Evolutionary conservation across 37 sponge, comb jelly and placozoan species (phyloP), one percentile per base, ranked within the genome.

Genomic region (Hexactinellida sp.): DNA sequence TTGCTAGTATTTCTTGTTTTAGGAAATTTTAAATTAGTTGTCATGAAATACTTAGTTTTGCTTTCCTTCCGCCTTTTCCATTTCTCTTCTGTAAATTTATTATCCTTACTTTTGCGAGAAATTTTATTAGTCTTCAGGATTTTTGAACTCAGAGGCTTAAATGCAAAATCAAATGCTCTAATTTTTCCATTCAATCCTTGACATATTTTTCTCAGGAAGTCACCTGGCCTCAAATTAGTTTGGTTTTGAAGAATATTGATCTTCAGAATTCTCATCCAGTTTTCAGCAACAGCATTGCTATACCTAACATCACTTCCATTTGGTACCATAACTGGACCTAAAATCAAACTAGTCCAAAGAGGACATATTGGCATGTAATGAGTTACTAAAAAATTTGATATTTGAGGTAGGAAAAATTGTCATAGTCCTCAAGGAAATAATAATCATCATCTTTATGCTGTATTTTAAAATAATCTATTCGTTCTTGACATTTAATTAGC

Each of bases 261-360:
- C 13, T 63, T 63, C 32, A 32, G 76, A 63, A 63, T 63, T 63
- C 76, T 7, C 76, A 63, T 63, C 76, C 76, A 63, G 34, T 63
- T 63, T 63, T 63, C 25, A 63, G 13, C 76, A 63, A 63, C 13
- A n/a, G 76, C 76, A 63, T 63, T 63, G 34, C 76, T 63, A 63
- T 10, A 63, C 13, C 76, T 63, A 21, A 63, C n/a, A n/a, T n/a
- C n/a, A n/a, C n/a, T n/a, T n/a, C n/a, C n/a, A n/a, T n/a, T n/a
- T 63, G 76, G 76, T 63, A 23, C 76, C 76, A 63, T 63, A 63
- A 63, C 76, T 25, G 76, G 76, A 28, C n/a, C 76, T 63, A 63
- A 63, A 63, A 63, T 63, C 76, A 32, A 28, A 63, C 76, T 63
- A 23, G 76, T 63, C 76, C 76, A 63, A 63, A 63, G 76, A 63